Conservation (phyloP, 1,140 invertebrate species). For the Vollenhovia emeryi region DNA sequence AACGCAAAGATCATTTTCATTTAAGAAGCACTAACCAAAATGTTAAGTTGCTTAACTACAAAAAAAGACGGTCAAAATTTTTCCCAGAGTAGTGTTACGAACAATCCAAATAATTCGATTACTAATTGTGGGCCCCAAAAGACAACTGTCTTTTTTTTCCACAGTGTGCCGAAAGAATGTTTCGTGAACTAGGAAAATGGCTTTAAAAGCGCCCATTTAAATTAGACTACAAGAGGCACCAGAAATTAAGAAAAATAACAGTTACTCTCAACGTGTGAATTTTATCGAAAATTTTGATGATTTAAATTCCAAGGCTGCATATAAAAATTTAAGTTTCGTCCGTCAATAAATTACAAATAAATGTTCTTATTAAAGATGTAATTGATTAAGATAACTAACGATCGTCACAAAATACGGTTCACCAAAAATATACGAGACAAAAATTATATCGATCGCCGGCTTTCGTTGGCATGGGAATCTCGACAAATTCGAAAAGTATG, state of each 20-base stretch:
- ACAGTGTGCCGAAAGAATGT: background rate
- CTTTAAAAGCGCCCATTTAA: background rate
- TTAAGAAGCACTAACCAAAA: no score
- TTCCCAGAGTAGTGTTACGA: no score
- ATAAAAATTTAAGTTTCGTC: background rate
- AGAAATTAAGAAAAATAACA: background rate
- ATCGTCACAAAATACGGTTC: background rate
- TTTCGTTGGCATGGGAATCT: background rate
- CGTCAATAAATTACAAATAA: background rate
- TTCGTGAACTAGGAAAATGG: background rate
- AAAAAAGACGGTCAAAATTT: no score
- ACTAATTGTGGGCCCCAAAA: no score
- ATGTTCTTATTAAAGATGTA: background rate
- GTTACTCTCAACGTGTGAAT: background rate
- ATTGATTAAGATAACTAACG: background rate
- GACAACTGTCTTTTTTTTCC: no score
- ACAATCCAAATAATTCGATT: no score
- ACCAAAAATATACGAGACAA: background rate
- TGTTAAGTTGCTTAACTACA: no score
- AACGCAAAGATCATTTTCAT: no score
- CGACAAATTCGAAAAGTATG: conserved; percentile 16
- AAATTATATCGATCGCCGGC: background rate
- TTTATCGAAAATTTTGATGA: background rate
- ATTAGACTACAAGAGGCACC: background rate
- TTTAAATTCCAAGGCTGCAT: background rate